phyloP scores from a whole-genome alignment of 2,888 invertebrate genomes.

The Mimachlamys varia region DNA sequence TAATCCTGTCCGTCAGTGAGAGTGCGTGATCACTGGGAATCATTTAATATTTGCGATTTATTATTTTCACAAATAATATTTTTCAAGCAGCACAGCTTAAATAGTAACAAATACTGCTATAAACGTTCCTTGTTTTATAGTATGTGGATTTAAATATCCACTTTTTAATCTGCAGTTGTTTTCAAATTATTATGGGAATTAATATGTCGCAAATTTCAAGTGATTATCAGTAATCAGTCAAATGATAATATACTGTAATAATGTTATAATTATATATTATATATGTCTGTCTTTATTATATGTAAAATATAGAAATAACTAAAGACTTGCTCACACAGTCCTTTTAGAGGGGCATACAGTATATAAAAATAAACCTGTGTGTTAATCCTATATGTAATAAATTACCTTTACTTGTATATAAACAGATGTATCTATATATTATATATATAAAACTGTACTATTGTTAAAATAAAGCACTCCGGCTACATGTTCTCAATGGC shows the following conservation, averaged over 20 bases:
- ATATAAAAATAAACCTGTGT: background rate
- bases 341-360: conserved; percentile 3
- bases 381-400: background rate
- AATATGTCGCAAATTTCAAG: background rate
- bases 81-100: no score
- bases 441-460: background rate
- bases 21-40: background rate
- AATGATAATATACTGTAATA: background rate
- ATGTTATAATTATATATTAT: conserved; percentile 10
- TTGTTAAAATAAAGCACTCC: background rate
- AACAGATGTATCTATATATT: background rate
- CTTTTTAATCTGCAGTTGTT: background rate
- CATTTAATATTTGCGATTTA: background rate
- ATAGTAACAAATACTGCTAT: background rate
- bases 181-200: background rate
- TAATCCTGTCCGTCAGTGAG: background rate
- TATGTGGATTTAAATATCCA: background rate
- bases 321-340: conserved; percentile 32
- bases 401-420: background rate
- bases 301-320: background rate
- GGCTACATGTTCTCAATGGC: background rate
- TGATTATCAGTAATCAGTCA: background rate
- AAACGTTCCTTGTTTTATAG: background rate
- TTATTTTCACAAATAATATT: background rate
- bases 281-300: background rate